Percentiles rank a stretch among this genome's conserved stretches.
Evolutionary conservation across 2,888 invertebrate genomes (phyloP).

Genomic region (Octodonta nipae): DNA sequence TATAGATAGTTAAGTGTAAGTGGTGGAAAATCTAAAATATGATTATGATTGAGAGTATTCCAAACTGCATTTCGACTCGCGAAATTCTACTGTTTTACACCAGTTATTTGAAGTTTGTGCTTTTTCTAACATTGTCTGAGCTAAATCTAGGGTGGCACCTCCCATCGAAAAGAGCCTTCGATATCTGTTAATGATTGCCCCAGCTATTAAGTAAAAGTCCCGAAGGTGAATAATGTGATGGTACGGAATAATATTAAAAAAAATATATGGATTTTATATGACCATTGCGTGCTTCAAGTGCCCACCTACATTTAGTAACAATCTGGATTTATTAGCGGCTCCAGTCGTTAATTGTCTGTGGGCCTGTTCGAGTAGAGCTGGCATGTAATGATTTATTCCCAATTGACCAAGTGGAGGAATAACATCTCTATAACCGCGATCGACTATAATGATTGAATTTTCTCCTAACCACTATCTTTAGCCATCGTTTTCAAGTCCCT

Average conservation of each 20-base stretch:
- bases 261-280: not conserved
- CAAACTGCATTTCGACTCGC: no score
- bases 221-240: not conserved
- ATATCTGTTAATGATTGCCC: not conserved
- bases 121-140: no score
- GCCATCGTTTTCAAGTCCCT: not conserved
- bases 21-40: no score
- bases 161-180: not conserved
- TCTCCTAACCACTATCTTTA: constrained; percentile 1
- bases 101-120: no score
- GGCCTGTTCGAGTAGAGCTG: not conserved
- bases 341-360: constrained; percentile 1
- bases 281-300: not conserved
- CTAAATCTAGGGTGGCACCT: not conserved
- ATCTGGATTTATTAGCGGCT: not conserved
- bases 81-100: no score
- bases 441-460: constrained; percentile 1
- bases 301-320: not conserved
- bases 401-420: not conserved
- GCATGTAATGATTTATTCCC: constrained; percentile 2
- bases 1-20: no score
- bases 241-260: not conserved
- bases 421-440: constrained; percentile 1
- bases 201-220: not conserved
- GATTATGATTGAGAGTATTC: no score